Percentiles rank a stretch among this genome's conserved stretches.
phyloP scores from a whole-genome alignment of 2,797 vertebrate species.

The Erithacus rubecula region DNA sequence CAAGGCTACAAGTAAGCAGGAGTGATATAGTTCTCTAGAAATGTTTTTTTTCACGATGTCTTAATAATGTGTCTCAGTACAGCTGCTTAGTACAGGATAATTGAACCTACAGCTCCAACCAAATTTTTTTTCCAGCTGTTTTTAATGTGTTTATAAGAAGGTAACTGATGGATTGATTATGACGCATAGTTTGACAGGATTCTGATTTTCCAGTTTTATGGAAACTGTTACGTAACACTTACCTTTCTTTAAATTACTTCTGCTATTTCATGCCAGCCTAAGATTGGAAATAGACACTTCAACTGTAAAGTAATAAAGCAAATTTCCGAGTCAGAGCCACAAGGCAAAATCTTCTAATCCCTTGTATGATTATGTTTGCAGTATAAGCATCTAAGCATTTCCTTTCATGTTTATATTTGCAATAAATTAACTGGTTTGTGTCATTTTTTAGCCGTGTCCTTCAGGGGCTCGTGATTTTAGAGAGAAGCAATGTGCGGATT shows the following conservation, averaged over 20 bases:
- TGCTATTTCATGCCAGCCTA: conserved; percentile 28
- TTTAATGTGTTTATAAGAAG: conserved; percentile 55
- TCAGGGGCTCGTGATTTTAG: conserved; percentile 91
- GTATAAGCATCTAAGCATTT: conserved; percentile 1
- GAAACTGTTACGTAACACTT: conserved; percentile 40
- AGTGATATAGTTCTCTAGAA: background rate
- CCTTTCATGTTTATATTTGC: conserved; percentile 16
- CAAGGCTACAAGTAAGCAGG: background rate
- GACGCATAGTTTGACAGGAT: conserved; percentile 4
- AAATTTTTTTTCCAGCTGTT: conserved; percentile 34
- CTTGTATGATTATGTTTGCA: background rate
- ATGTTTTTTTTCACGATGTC: background rate
- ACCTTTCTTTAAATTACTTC: conserved; percentile 56
- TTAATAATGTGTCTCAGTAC: conserved; percentile 2
- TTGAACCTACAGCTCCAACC: background rate
- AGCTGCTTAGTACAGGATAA: background rate
- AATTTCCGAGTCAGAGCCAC: background rate
- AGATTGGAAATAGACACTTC: conserved; percentile 3
- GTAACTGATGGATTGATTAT: conserved; percentile 28
- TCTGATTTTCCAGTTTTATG: conserved; percentile 27
- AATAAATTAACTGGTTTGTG: conserved; percentile 34
- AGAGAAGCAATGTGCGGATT: conserved; percentile 97
- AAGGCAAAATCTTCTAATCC: background rate
- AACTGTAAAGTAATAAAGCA: conserved; percentile 22
- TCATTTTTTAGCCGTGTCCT: conserved; percentile 83